These are phyloP conservation scores for Mormyrus lacerda DNA, from an alignment of 2,113 vertebrate species.

Conservation along the genomic window DNA sequence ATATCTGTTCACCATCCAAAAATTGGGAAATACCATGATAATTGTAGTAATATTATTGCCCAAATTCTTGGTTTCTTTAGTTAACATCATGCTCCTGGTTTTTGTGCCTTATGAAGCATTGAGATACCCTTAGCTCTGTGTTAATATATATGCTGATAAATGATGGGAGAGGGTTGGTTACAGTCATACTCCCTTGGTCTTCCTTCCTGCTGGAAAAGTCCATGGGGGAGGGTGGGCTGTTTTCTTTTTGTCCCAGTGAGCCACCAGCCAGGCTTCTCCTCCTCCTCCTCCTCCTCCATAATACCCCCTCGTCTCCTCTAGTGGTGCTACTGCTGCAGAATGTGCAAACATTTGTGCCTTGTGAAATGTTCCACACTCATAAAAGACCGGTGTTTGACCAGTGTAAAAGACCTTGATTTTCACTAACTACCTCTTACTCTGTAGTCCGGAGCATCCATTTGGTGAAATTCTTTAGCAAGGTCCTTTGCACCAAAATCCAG, in stretches of 20 bases:
- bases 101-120: not conserved
- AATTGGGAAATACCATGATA: too few species aligned
- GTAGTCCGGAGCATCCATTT: not conserved
- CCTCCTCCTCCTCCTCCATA: not conserved
- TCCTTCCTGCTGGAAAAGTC: constrained; percentile 6
- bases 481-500: not conserved
- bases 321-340: not conserved
- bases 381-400: not conserved
- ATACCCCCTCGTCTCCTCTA: not conserved
- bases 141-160: not conserved
- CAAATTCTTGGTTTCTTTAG: not conserved
- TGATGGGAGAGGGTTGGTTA: not conserved
- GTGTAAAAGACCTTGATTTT: not conserved
- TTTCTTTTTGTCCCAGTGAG: not conserved
- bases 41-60: too few species aligned
- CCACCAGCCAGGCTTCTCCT: not conserved
- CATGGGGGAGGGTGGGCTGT: not conserved
- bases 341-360: not conserved
- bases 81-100: not conserved
- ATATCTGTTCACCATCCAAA: too few species aligned
- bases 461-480: not conserved
- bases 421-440: not conserved
- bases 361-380: not conserved
- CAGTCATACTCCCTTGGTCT: not conserved
- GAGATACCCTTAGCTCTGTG: not conserved